Evolutionary conservation across 37 sponge, comb jelly and placozoan species (phyloP), one percentile per base, ranked within the genome.

Genomic region (Crambe crambe): DNA sequence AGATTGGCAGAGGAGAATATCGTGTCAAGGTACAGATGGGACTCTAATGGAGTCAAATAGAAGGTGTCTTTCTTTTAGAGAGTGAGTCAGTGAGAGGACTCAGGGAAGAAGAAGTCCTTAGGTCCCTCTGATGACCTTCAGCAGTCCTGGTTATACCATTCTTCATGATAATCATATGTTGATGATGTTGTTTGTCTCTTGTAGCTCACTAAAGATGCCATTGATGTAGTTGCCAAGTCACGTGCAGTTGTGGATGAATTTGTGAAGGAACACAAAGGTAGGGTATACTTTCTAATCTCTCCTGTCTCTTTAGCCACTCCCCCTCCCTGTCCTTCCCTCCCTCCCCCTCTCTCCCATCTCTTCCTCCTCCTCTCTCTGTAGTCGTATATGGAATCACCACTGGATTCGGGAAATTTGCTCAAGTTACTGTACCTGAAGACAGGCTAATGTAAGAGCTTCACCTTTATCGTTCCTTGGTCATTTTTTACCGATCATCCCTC

Each of bases 351-450:
- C 34, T n/a, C 40, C 31, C 36, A 3, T 26, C 4, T 75, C 43
- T 9, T 60, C 5, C 26, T 25, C 17, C 27, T 60, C 61, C 27
- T 60, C 5, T 18, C 63, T 70, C 36, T 83, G 39, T 83, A 95
- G 96, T 85, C 32, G 90, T 91, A 22, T 97, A 97, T 58, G 97
- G 95, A 2, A 63, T 97, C 58, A 91, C 81, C 10, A 97, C 97
- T 23, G 97, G 97, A 3, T 97, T 97, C 79, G 97, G 97, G 8
- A 91, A 85, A 68, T 97, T 97, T 85, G 95, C 95, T 17, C 82
- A 29, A 4, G 91, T 90, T 40, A 42, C 69, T 6, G 86, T 97
- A n/a, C 44, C 87, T 1, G 35, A 35, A 35, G 75, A 74, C 18
- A 86, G 89, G 31, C 63, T 89, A n/a, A 54, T 29, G 94, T 94